phyloP scores from a whole-genome alignment of 1,140 invertebrate species.

The Penaeus indicus region DNA sequence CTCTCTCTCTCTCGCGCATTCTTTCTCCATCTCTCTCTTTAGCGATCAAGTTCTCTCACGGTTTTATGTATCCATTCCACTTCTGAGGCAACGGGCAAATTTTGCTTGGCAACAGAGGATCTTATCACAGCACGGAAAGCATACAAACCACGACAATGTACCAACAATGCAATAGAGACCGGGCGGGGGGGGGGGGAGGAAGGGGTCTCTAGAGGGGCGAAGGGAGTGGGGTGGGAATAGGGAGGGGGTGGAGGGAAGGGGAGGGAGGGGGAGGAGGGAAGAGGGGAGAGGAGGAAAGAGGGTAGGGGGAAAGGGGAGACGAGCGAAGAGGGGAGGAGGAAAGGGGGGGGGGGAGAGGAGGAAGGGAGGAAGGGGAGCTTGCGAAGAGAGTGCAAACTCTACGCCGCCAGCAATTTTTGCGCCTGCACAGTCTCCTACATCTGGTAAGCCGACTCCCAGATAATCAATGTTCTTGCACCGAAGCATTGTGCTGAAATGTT shows the following conservation, averaged over 20 bases:
- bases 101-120: too few species aligned
- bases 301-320: background rate
- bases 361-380: background rate
- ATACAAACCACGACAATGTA: too few species aligned
- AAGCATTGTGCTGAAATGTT: conserved; percentile 39
- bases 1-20: background rate
- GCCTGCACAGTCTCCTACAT: conserved; percentile 33
- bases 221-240: background rate
- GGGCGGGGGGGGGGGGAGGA: background rate
- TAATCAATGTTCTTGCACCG: conserved; percentile 40
- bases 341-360: background rate
- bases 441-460: conserved; percentile 40
- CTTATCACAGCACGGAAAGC: too few species aligned
- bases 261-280: background rate
- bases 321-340: background rate
- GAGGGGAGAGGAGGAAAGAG: background rate
- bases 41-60: background rate
- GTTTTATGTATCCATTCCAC: too few species aligned
- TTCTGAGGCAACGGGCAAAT: too few species aligned
- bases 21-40: background rate
- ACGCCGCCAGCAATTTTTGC: conserved; percentile 35
- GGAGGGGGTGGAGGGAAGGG: background rate
- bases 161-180: too few species aligned
- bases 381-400: conserved; percentile 7
- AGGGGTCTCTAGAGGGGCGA: background rate